Base-by-base conservation (phyloP, 2,113 vertebrate genomes). In the Rhinogobius similis region DNA sequence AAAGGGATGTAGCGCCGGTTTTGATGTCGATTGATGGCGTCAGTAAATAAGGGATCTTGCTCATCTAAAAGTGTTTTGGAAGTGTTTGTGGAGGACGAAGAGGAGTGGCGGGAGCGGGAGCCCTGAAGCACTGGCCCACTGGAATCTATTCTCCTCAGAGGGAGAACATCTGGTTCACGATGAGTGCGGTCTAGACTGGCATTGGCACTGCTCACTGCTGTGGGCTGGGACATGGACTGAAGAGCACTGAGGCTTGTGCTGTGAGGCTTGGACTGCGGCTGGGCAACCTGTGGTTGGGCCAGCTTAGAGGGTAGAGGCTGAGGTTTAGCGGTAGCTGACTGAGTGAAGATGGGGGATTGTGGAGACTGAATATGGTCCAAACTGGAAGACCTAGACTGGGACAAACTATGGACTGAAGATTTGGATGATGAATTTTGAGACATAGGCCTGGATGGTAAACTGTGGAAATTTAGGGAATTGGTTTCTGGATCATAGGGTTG, bases 1-100 rank as follows among this genome's bases (percentile, higher is more conserved):
- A 99, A 99, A 0, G 97, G 98, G 52, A 99, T 96, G 58, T 99
- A 99, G 29, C 98, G 93, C 20, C 97, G 92, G 74, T 99, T 99
- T 65, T 97, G 93, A 0, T 99, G 98, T 0, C 98, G 93, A 76
- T 99, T 99, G 52, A 98, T 96, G 0, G 92, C 94, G 76, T 98
- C 96, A 0, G 94, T 93, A 0, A 95, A 96, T 39, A 98, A 92
- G 32, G 95, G 93, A 0, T 94, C 94, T 18, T 95, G 93, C 8
- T 98, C 96, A 7, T 96, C 96, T 1, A 88, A 81, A 18, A 89
- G 70, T 64, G 89, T 82, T 20, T 92, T 94, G 65, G 94, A 93
- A 3, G 39, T 24, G 38, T 63, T 63, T 2, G 90, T 78, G 5
- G 95, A 97, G 0, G 96, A 94, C 0, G 90, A 81, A 0, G 94